phyloP scores from a whole-genome alignment of 2,113 vertebrate genomes.

The Phaethon lepturus region DNA sequence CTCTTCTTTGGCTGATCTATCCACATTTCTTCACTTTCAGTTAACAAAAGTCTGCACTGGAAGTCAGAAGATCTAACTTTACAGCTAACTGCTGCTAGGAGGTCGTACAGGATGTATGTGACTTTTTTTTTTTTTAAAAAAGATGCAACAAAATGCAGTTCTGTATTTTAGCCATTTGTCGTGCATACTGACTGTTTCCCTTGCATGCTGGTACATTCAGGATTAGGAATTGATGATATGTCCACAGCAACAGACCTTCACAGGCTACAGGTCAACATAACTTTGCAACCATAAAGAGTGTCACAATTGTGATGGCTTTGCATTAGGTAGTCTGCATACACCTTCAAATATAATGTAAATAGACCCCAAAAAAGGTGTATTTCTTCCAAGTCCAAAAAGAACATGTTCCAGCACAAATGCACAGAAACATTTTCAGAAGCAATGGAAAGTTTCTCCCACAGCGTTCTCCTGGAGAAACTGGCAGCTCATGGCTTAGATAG shows the following conservation, averaged over 20 bases:
- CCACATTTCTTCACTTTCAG: neutral
- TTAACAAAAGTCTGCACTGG: neutral
- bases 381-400: neutral
- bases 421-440: neutral
- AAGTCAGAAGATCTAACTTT: neutral
- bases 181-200: neutral
- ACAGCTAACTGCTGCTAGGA: neutral
- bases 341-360: rapidly evolving
- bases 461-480: too few species aligned
- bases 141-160: neutral
- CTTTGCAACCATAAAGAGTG: neutral
- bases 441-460: neutral
- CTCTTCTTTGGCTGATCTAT: neutral
- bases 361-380: neutral
- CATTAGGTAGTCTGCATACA: neutral
- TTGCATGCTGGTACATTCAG: neutral
- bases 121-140: too few species aligned
- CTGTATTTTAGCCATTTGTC: neutral
- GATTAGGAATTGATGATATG: neutral
- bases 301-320: neutral
- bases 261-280: neutral
- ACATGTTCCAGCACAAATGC: neutral
- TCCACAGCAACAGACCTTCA: neutral
- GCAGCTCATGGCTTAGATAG: too few species aligned
- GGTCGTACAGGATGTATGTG: neutral